Conservation (phyloP, 2,113 vertebrate genomes). For the Chionomys nivalis region DNA sequence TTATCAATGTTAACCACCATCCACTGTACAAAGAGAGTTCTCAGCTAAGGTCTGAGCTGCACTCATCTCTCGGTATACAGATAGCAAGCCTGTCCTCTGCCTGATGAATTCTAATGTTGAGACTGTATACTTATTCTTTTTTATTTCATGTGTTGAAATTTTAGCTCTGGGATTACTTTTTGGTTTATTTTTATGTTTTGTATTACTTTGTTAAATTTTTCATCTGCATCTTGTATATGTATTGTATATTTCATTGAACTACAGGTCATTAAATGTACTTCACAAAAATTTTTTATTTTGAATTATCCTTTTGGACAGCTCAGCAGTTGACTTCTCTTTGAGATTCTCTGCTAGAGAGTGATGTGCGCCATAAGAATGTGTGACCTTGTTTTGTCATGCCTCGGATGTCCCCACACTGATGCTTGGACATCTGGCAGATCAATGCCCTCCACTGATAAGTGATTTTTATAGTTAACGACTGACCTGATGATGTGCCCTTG, state of each 20-base stretch:
- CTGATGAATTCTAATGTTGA: neutral
- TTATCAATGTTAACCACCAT: neutral
- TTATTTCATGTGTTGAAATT: neutral
- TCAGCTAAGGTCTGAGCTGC: neutral
- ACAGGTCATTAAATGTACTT: neutral
- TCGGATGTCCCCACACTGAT: neutral
- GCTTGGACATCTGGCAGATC: neutral
- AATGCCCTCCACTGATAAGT: neutral
- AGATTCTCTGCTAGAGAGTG: neutral
- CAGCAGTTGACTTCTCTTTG: neutral
- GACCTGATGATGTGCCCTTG: neutral
- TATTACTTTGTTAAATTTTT: neutral
- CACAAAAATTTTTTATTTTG: neutral
- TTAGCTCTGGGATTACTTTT: neutral
- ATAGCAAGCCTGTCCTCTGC: neutral
- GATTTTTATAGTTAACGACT: neutral
- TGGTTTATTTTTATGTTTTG: neutral
- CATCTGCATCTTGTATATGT: too few species aligned
- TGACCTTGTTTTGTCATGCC: neutral
- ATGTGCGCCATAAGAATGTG: rapidly evolving
- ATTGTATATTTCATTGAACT: neutral
- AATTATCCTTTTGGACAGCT: neutral
- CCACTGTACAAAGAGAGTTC: too few species aligned
- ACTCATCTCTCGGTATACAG: neutral
- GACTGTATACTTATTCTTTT: neutral